phyloP scores from a whole-genome alignment of 2,888 invertebrate species.

The Gymnosoma rotundatum region DNA sequence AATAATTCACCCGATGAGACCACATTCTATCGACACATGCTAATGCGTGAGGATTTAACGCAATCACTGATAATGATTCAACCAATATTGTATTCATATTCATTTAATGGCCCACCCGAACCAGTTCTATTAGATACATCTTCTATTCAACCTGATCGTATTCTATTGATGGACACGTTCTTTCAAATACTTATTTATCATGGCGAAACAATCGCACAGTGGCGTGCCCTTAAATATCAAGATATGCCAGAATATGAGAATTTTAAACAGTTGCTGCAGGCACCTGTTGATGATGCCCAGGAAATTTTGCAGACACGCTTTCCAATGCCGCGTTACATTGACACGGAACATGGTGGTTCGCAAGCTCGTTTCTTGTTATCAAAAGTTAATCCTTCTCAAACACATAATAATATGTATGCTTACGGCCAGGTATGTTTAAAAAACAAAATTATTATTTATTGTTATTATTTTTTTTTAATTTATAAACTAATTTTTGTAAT shows the following conservation, averaged over 20 bases:
- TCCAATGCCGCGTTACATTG: conserved; percentile 99
- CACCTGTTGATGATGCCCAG: conserved; percentile 98
- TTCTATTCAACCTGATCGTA: conserved; percentile 98
- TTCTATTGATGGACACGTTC: conserved; percentile 99
- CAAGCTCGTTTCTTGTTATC: conserved; percentile 99
- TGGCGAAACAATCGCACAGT: conserved; percentile 99
- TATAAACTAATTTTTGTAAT: conserved; percentile 62
- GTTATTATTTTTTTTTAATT: conserved; percentile 40
- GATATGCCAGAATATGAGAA: conserved; percentile 98
- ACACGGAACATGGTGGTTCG: conserved; percentile 99
- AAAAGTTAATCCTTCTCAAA: conserved; percentile 99
- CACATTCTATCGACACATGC: conserved; percentile 98
- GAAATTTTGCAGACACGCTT: conserved; percentile 98
- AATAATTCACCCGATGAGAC: conserved; percentile 99
- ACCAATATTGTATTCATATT: conserved; percentile 99
- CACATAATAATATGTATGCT: conserved; percentile 99
- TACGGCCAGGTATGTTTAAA: conserved; percentile 88
- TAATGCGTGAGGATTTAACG: conserved; percentile 98
- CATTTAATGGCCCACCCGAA: conserved; percentile 98
- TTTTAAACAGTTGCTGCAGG: conserved; percentile 95
- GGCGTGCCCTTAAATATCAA: conserved; percentile 97
- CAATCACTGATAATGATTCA: conserved; percentile 99
- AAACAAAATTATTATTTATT: not conserved
- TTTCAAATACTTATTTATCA: conserved; percentile 99
- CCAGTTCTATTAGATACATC: conserved; percentile 98